These are phyloP conservation scores for Nesoenas mayeri DNA, from an alignment of 2,113 vertebrate species.

Conservation along the genomic window DNA sequence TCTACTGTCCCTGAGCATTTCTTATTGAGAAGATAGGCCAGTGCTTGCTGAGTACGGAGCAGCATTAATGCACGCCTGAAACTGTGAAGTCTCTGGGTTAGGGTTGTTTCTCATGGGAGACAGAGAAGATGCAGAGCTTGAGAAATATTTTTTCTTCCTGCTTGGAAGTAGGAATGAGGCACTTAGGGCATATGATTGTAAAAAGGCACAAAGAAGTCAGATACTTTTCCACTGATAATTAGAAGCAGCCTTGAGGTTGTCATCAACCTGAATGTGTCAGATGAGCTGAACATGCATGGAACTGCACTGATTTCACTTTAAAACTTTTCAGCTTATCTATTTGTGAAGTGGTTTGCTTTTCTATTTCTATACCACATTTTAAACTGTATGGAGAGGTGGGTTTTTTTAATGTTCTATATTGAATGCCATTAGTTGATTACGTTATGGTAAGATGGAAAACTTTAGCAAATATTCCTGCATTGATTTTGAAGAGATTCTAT, in stretches of 20 bases:
- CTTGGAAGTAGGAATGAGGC: not conserved
- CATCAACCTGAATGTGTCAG: conserved; percentile 44
- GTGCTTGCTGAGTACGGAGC: not conserved
- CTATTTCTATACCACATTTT: not conserved
- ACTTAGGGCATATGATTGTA: not conserved
- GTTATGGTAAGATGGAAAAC: not conserved
- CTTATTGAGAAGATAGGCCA: not conserved
- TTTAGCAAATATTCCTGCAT: not conserved
- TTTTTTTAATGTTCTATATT: not conserved
- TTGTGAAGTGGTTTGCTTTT: not conserved
- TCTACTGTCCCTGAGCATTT: not conserved
- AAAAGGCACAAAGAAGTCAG: conserved; percentile 1
- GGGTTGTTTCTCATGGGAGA: not conserved
- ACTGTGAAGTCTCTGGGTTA: not conserved
- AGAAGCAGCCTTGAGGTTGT: conserved; percentile 47
- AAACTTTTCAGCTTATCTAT: not conserved
- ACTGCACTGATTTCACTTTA: not conserved
- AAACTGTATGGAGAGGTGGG: not conserved
- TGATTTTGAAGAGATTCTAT: not conserved
- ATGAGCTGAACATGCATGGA: not conserved
- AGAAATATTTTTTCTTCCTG: not conserved
- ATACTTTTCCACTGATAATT: not conserved
- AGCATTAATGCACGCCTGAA: not conserved
- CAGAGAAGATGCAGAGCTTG: not conserved
- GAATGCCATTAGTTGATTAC: not conserved